A percentile compares a stretch with the other conserved stretches of the same genome.
phyloP scores from a whole-genome alignment of 2,113 vertebrate genomes.

The Amia ocellicauda region DNA sequence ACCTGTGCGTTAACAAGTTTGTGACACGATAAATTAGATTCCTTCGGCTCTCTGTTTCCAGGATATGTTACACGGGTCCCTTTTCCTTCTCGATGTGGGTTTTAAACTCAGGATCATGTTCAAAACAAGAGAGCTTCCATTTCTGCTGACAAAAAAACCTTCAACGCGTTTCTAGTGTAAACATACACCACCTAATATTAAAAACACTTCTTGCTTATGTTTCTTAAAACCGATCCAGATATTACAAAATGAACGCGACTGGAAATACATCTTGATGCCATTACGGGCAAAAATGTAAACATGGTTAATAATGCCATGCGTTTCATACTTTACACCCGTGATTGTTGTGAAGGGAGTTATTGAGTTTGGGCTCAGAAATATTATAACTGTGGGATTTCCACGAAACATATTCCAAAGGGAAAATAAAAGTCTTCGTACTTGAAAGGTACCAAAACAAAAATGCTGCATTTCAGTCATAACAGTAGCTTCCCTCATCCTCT shows the following conservation, averaged over 20 bases:
- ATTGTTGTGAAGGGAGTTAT: not conserved
- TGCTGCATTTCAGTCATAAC: constrained; percentile 10
- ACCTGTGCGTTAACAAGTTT: no score
- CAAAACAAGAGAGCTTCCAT: no score
- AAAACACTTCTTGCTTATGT: not conserved
- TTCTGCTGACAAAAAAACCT: no score
- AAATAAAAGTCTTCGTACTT: not conserved
- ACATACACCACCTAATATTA: not conserved
- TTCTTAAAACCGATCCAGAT: not conserved
- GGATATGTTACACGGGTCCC: no score
- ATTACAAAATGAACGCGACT: not conserved
- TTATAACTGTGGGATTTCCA: constrained; percentile 5
- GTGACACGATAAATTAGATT: no score
- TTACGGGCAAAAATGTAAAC: not conserved
- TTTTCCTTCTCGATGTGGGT: no score
- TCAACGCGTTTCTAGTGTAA: not conserved
- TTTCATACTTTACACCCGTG: no score
- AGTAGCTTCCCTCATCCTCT: constrained; percentile 13
- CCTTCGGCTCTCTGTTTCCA: no score
- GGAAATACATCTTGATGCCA: constrained; percentile 6
- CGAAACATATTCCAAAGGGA: not conserved
- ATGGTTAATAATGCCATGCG: not conserved
- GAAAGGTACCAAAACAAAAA: not conserved
- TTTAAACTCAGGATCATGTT: no score
- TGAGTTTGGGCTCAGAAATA: not conserved